Evolutionary conservation across 2,797 vertebrate genomes (phyloP).

Genomic region (Chiroxiphia lanceolata): DNA sequence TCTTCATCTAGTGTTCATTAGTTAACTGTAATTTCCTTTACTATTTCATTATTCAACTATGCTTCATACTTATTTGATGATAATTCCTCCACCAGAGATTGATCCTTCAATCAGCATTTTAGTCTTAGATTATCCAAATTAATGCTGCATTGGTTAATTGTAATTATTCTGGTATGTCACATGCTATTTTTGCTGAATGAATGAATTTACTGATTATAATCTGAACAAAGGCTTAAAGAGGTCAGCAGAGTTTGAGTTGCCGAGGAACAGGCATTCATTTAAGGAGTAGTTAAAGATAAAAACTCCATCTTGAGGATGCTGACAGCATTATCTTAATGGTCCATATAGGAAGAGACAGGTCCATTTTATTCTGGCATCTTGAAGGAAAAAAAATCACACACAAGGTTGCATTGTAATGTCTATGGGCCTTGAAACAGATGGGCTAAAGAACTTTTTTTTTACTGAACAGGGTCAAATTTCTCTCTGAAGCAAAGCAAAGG

Average conservation of each 20-base stretch:
- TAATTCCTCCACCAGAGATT: background rate
- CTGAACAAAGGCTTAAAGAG: constrained; percentile 19
- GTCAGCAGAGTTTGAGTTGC: constrained; percentile 25
- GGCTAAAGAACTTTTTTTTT: background rate
- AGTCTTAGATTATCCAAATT: constrained; percentile 7
- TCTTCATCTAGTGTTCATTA: background rate
- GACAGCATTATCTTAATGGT: background rate
- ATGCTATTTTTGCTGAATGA: constrained; percentile 45
- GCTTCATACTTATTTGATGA: background rate
- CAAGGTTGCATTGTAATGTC: background rate
- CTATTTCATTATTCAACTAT: background rate
- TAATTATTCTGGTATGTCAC: constrained; percentile 29
- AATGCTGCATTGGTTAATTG: constrained; percentile 32
- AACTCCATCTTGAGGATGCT: background rate
- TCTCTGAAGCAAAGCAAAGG: background rate
- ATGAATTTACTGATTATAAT: constrained; percentile 36
- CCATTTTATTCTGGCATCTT: background rate
- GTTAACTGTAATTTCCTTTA: background rate
- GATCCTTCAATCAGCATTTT: background rate
- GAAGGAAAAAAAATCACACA: background rate
- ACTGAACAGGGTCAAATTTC: background rate
- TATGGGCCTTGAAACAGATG: background rate
- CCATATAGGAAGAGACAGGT: background rate
- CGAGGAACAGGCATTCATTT: background rate
- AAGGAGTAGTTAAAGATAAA: background rate